Percentiles rank a stretch among this genome's conserved stretches.
These are phyloP conservation scores for Oenanthe oenanthe DNA, from an alignment of 2,113 vertebrate species.

Conservation along the genomic window DNA sequence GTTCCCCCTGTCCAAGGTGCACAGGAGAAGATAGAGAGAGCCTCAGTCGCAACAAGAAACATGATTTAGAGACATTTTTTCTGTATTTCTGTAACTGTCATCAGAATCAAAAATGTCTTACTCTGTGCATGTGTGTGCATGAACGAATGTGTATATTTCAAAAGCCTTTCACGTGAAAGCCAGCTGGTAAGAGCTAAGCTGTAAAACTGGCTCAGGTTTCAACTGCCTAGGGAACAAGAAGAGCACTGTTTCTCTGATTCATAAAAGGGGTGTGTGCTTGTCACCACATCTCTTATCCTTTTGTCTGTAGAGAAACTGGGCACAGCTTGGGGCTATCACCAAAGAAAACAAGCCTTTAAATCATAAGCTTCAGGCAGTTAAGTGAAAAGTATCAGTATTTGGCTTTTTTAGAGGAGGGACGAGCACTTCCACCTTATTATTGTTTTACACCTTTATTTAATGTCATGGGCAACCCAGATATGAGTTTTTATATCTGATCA, in stretches of 20 bases:
- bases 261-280: conserved; percentile 45
- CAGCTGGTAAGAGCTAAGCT: conserved; percentile 44
- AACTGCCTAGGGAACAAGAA: conserved; percentile 54
- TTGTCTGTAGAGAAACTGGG: conserved; percentile 11
- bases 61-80: background rate
- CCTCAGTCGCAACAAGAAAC: background rate
- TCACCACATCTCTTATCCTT: conserved; percentile 53
- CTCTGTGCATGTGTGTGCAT: background rate
- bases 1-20: conserved; percentile 37
- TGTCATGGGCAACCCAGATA: background rate
- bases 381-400: background rate
- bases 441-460: background rate
- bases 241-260: conserved; percentile 48
- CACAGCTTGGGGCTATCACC: conserved; percentile 36
- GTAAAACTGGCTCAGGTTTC: conserved; percentile 54
- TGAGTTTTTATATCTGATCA: rapidly evolving
- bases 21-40: conserved; percentile 8
- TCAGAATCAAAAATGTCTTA: background rate
- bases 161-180: conserved; percentile 41
- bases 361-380: background rate
- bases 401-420: background rate
- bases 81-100: background rate
- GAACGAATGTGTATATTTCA: background rate
- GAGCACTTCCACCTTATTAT: background rate
- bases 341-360: conserved; percentile 44